Evolutionary conservation across 2,797 vertebrate species (phyloP).

Genomic region (Phrynocephalus vlangalii): DNA sequence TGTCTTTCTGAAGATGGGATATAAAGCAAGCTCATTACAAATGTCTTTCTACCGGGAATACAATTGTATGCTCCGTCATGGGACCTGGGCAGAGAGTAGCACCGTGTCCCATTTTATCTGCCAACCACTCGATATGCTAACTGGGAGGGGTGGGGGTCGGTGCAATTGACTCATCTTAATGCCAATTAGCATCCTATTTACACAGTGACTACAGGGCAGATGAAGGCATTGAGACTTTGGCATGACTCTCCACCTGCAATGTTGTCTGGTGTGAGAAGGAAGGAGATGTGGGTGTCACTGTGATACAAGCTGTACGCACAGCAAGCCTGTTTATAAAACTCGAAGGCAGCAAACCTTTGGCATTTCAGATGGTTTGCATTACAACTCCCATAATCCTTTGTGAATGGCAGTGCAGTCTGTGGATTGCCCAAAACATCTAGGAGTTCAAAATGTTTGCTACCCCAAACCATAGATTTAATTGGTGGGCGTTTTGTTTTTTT

Average conservation of each 20-base stretch:
- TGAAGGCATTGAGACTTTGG: conserved; percentile 60
- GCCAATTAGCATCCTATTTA: conserved; percentile 68
- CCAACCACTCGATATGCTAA: conserved; percentile 59
- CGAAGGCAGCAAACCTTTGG: too few relatives aligned
- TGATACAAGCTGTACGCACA: not conserved
- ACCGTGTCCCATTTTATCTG: conserved; percentile 58
- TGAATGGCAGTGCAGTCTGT: too few relatives aligned
- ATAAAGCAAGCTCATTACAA: fast-evolving
- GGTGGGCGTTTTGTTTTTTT: too few relatives aligned
- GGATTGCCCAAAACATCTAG: too few relatives aligned
- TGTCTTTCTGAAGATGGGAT: fast-evolving
- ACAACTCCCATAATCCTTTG: too few relatives aligned
- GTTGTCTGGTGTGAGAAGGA: not conserved
- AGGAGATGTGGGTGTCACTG: not conserved
- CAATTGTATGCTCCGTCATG: fast-evolving
- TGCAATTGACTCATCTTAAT: conserved; percentile 60
- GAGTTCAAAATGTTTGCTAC: not conserved
- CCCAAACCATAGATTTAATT: not conserved
- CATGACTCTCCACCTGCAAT: conserved; percentile 31
- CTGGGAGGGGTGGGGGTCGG: conserved; percentile 62
- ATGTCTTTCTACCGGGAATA: not conserved
- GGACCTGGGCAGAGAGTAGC: conserved; percentile 31
- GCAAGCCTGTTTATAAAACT: too few relatives aligned
- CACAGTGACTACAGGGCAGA: conserved; percentile 51
- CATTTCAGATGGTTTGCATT: too few relatives aligned